Evolutionary conservation across 2,113 vertebrate species (phyloP).

Genomic region (Nerophis ophidion): DNA sequence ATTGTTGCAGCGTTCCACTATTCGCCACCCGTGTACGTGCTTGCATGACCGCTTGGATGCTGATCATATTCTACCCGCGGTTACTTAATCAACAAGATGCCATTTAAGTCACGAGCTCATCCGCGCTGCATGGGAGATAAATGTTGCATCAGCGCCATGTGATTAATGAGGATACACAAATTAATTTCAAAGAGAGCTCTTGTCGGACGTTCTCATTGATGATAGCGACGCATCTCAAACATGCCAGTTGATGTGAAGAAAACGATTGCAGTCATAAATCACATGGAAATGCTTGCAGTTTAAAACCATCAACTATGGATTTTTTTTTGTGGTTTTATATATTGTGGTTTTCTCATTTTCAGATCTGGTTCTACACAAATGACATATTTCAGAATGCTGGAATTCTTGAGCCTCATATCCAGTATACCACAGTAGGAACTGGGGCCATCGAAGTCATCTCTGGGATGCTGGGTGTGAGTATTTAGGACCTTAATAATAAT

Average conservation of each 20-base stretch:
- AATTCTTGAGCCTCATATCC: slow-evolving; percentile 72
- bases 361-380: slow-evolving; percentile 96
- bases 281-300: slow-evolving; percentile 10
- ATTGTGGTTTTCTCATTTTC: slow-evolving; percentile 40
- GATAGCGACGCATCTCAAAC: slow-evolving; percentile 46
- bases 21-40: not conserved
- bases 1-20: slow-evolving; percentile 4
- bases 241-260: slow-evolving; percentile 38
- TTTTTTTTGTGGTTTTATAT: not conserved
- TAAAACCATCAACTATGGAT: not conserved
- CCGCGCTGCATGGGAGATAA: slow-evolving; percentile 59
- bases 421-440: slow-evolving; percentile 83
- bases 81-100: slow-evolving; percentile 61
- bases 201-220: slow-evolving; percentile 55
- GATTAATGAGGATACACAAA: slow-evolving; percentile 65
- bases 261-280: slow-evolving; percentile 52
- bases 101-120: slow-evolving; percentile 47
- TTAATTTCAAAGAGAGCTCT: slow-evolving; percentile 64
- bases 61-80: slow-evolving; percentile 39
- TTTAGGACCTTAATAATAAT: not conserved
- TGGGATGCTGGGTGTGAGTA: slow-evolving; percentile 80
- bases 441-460: slow-evolving; percentile 80
- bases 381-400: slow-evolving; percentile 79
- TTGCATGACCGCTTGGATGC: slow-evolving; percentile 11
- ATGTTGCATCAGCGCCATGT: slow-evolving; percentile 62